Evolutionary conservation across 1,140 invertebrate species (phyloP).

Genomic region (Heliconius hermathena): DNA sequence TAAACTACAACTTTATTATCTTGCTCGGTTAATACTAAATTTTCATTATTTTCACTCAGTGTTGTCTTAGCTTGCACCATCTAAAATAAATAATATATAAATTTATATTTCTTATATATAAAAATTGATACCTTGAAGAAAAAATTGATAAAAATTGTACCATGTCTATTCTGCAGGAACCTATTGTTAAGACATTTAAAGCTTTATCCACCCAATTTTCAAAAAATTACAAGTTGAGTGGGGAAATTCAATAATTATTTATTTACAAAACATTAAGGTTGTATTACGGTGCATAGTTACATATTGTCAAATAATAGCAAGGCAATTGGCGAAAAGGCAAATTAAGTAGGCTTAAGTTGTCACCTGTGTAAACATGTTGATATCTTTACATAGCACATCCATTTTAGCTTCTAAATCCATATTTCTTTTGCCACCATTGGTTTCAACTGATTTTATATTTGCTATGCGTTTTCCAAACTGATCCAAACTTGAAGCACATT

Average conservation of each 20-base stretch:
- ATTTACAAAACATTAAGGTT: no score
- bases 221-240: no score
- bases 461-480: constrained; percentile 60
- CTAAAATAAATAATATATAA: constrained; percentile 47
- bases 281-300: no score
- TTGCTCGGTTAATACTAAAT: constrained; percentile 41
- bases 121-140: no score
- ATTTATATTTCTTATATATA: no score
- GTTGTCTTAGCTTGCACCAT: constrained; percentile 61
- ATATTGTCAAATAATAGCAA: no score
- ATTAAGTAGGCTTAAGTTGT: not conserved
- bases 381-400: constrained; percentile 58
- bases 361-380: constrained; percentile 69
- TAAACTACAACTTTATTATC: constrained; percentile 51
- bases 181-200: no score
- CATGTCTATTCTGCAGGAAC: no score
- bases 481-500: constrained; percentile 63
- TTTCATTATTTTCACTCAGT: constrained; percentile 56
- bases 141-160: no score
- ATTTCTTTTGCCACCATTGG: constrained; percentile 48
- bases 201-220: no score
- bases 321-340: no score
- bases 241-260: no score
- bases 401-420: constrained; percentile 64
- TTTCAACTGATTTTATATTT: constrained; percentile 57